phyloP scores from a whole-genome alignment of 2,113 vertebrate genomes.

The Chionomys nivalis region DNA sequence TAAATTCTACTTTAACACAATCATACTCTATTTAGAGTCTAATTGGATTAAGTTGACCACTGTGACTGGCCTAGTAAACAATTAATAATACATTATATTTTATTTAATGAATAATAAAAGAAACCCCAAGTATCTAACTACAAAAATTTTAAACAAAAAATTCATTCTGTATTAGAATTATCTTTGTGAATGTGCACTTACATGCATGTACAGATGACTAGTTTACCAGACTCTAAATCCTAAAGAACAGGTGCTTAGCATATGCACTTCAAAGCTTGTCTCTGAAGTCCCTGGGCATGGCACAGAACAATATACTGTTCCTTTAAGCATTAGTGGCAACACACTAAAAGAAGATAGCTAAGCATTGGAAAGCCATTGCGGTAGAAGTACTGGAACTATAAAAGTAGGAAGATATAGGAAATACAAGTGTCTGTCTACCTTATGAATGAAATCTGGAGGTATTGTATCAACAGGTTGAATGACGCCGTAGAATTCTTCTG shows the following conservation, averaged over 20 bases:
- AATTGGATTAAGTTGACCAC: background rate
- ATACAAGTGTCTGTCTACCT: background rate
- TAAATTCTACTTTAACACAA: background rate
- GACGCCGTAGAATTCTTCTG: background rate
- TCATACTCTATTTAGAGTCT: background rate
- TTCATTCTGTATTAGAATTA: background rate
- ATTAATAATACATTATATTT: slow-evolving; percentile 12
- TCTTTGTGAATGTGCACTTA: background rate
- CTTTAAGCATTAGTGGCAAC: background rate
- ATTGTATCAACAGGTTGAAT: background rate
- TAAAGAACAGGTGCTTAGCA: background rate
- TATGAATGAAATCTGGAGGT: background rate
- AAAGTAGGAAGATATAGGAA: background rate
- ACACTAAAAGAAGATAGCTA: background rate
- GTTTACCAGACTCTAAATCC: background rate
- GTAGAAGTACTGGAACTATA: background rate
- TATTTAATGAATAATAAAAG: background rate
- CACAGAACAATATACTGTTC: background rate
- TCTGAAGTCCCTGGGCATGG: background rate
- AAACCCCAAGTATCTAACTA: background rate
- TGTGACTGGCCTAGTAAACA: background rate
- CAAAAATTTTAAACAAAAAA: background rate
- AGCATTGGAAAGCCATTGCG: background rate
- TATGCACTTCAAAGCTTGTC: background rate
- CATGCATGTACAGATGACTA: background rate